Evolutionary conservation across 2,113 vertebrate species (phyloP).

Genomic region (Seriola dumerili): DNA sequence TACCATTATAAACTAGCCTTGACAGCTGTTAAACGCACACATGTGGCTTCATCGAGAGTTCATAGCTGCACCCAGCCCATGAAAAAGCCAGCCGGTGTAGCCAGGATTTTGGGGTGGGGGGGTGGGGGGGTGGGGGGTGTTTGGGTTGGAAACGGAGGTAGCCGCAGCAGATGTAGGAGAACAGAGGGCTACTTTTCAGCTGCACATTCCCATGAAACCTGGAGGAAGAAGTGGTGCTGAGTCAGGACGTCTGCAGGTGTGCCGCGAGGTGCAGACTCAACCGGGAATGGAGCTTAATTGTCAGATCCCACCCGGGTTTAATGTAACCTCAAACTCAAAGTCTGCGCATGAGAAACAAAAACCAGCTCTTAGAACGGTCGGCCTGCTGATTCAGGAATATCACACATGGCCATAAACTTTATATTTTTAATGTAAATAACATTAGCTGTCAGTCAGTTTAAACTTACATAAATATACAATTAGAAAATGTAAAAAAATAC

Average conservation of each 20-base stretch:
- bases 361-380: conserved; percentile 35
- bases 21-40: conserved; percentile 52
- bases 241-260: conserved; percentile 48
- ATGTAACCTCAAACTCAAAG: conserved; percentile 7
- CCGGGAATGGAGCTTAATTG: conserved; percentile 2
- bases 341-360: conserved; percentile 12
- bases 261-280: not conserved
- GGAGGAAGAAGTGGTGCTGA: not conserved
- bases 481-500: conserved; percentile 37
- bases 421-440: conserved; percentile 57
- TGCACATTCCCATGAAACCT: not conserved
- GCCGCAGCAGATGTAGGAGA: conserved; percentile 50
- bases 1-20: conserved; percentile 45
- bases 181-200: conserved; percentile 59
- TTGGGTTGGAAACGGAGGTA: conserved; percentile 52
- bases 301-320: conserved; percentile 16
- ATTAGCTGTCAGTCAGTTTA: conserved; percentile 42
- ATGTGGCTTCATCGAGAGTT: not conserved
- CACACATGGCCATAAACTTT: conserved; percentile 49
- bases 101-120: conserved; percentile 10
- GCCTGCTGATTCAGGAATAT: conserved; percentile 70
- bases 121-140: not conserved
- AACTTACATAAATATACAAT: conserved; percentile 21
- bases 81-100: conserved; percentile 15
- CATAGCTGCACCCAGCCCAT: not conserved